These are phyloP conservation scores for Limenitis camilla DNA, from an alignment of 2,888 invertebrate species.

Conservation along the genomic window DNA sequence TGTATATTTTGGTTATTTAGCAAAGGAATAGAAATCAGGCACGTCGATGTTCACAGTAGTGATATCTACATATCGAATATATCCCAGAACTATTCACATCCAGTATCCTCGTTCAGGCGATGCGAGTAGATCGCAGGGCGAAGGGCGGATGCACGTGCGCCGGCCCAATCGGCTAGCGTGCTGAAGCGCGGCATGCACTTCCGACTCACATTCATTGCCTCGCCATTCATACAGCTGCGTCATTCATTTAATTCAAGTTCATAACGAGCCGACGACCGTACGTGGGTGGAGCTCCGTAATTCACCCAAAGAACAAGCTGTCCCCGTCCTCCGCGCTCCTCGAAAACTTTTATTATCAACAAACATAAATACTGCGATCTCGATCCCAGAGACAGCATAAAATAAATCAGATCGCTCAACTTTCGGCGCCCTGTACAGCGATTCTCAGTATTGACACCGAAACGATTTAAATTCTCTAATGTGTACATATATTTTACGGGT, in stretches of 20 bases:
- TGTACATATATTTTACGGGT: constrained; percentile 59
- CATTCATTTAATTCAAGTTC: constrained; percentile 72
- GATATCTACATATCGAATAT: too few relatives aligned
- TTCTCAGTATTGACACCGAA: constrained; percentile 54
- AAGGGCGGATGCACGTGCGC: constrained; percentile 44
- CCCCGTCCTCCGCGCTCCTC: constrained; percentile 32
- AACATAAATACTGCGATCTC: constrained; percentile 41
- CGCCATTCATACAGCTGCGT: constrained; percentile 70
- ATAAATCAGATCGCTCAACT: constrained; percentile 53
- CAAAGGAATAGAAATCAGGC: too few relatives aligned
- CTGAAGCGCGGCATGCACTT: constrained; percentile 59
- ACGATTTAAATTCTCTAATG: constrained; percentile 52
- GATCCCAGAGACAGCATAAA: constrained; percentile 43
- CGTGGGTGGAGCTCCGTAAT: constrained; percentile 54
- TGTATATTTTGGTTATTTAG: too few relatives aligned
- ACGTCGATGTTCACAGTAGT: too few relatives aligned
- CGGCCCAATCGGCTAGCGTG: constrained; percentile 54
- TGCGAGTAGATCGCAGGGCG: constrained; percentile 29
- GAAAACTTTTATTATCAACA: constrained; percentile 44
- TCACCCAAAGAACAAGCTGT: constrained; percentile 33
- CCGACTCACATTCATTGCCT: constrained; percentile 69
- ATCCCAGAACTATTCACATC: too few relatives aligned
- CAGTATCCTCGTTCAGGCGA: too few relatives aligned
- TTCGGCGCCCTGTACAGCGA: constrained; percentile 50
- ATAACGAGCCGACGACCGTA: constrained; percentile 51